These are phyloP conservation scores for Amphiprion percula DNA, from an alignment of 2,113 vertebrate genomes.

Conservation along the genomic window DNA sequence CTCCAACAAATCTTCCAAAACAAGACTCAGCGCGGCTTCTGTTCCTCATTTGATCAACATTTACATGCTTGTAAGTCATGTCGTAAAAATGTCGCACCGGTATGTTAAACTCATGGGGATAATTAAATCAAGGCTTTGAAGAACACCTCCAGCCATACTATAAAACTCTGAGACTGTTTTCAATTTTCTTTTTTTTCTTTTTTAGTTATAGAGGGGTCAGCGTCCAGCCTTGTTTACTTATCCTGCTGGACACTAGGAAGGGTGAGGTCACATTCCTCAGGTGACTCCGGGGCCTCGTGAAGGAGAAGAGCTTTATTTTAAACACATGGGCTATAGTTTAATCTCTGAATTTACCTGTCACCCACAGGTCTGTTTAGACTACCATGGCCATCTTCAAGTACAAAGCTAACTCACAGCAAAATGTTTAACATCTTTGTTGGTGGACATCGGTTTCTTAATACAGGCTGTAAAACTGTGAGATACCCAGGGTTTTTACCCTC, in stretches of 20 bases:
- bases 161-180: slow-evolving; percentile 69
- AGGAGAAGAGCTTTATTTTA: slow-evolving; percentile 67
- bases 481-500: too few species aligned
- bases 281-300: slow-evolving; percentile 57
- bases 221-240: slow-evolving; percentile 66
- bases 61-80: slow-evolving; percentile 74
- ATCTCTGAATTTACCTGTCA: slow-evolving; percentile 5
- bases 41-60: slow-evolving; percentile 60
- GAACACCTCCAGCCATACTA: slow-evolving; percentile 40
- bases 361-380: slow-evolving; percentile 23
- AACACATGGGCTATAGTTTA: slow-evolving; percentile 67
- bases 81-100: slow-evolving; percentile 65
- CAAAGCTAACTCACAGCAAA: too few species aligned
- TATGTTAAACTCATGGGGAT: slow-evolving; percentile 57
- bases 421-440: too few species aligned
- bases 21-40: slow-evolving; percentile 38
- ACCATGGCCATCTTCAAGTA: slow-evolving; percentile 11
- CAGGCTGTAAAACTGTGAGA: too few species aligned
- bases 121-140: slow-evolving; percentile 72
- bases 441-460: too few species aligned
- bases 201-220: slow-evolving; percentile 36
- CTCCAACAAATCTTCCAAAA: slow-evolving; percentile 34
- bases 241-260: slow-evolving; percentile 57
- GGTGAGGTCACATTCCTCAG: slow-evolving; percentile 82
- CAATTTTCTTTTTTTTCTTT: slow-evolving; percentile 43